Conservation (phyloP, 2,888 invertebrate genomes). For the Xanthia togata region DNA sequence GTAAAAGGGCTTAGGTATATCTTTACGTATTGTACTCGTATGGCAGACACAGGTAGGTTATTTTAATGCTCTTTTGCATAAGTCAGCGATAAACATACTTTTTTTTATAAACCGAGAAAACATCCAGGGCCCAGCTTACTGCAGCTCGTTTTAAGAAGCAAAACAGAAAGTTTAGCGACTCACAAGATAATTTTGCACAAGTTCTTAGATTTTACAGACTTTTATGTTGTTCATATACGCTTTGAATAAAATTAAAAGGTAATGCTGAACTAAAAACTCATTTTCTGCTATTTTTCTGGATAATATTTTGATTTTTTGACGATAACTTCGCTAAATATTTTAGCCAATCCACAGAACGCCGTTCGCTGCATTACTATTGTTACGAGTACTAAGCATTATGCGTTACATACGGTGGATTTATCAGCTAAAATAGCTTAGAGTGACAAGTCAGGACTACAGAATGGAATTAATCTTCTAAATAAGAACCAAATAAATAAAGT, state of each 20-base stretch:
- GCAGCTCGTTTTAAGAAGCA: not conserved
- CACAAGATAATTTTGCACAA: slow-evolving; percentile 9
- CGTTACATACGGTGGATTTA: not conserved
- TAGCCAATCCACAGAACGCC: too few relatives aligned
- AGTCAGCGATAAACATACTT: not conserved
- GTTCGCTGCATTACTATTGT: not conserved
- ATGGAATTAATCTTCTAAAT: not conserved
- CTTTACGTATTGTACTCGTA: not conserved
- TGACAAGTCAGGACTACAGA: not conserved
- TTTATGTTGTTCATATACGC: not conserved
- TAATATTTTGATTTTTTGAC: not conserved
- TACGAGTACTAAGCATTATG: too few relatives aligned
- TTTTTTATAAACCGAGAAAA: not conserved
- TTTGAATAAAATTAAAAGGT: slow-evolving; percentile 24
- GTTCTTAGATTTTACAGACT: slow-evolving; percentile 18
- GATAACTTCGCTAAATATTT: too few relatives aligned
- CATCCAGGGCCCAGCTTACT: not conserved
- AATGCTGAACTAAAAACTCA: not conserved
- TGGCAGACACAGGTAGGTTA: too few relatives aligned
- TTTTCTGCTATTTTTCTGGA: not conserved
- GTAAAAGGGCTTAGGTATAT: not conserved
- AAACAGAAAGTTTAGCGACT: slow-evolving; percentile 23
- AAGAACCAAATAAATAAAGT: not conserved
- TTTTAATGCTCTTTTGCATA: not conserved
- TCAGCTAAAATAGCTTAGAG: not conserved